Evolutionary conservation across 1,140 invertebrate genomes (phyloP).

Genomic region (Steinernema khuongi): DNA sequence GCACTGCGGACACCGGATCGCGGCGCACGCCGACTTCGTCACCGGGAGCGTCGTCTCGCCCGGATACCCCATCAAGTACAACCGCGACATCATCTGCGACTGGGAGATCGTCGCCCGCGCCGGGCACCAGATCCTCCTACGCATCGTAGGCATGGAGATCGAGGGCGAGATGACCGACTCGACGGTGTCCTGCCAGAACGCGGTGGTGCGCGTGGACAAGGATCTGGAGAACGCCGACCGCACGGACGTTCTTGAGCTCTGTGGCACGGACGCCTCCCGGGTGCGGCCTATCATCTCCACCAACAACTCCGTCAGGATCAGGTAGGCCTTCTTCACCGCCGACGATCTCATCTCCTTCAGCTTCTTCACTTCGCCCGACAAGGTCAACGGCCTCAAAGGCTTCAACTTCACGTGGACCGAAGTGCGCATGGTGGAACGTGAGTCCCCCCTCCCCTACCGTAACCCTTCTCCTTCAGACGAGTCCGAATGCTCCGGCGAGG

Average conservation of each 20-base stretch:
- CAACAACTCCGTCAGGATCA: constrained; percentile 51
- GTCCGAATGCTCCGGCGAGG: constrained; percentile 40
- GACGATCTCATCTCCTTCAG: constrained; percentile 22
- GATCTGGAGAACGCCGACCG: constrained; percentile 44
- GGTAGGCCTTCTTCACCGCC: constrained; percentile 21
- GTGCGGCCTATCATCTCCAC: constrained; percentile 47
- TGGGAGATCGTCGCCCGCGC: constrained; percentile 53
- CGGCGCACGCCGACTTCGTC: constrained; percentile 29
- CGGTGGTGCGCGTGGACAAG: constrained; percentile 47
- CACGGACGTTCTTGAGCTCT: constrained; percentile 34
- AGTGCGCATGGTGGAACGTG: constrained; percentile 45
- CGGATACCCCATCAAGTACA: constrained; percentile 53
- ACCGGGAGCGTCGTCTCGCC: constrained; percentile 45
- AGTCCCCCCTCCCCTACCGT: constrained; percentile 6
- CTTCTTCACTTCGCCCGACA: constrained; percentile 48
- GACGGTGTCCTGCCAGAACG: constrained; percentile 48
- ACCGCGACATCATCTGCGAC: constrained; percentile 51
- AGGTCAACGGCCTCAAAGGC: constrained; percentile 54
- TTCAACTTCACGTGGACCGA: constrained; percentile 59
- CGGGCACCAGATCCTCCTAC: constrained; percentile 44
- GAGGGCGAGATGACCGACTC: constrained; percentile 54
- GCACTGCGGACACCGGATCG: constrained; percentile 50
- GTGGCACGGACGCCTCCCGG: constrained; percentile 40
- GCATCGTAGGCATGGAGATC: constrained; percentile 40
- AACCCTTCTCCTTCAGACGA: constrained; percentile 38